phyloP scores from a whole-genome alignment of 2,888 invertebrate species.

The Drosophila nigricruria region DNA sequence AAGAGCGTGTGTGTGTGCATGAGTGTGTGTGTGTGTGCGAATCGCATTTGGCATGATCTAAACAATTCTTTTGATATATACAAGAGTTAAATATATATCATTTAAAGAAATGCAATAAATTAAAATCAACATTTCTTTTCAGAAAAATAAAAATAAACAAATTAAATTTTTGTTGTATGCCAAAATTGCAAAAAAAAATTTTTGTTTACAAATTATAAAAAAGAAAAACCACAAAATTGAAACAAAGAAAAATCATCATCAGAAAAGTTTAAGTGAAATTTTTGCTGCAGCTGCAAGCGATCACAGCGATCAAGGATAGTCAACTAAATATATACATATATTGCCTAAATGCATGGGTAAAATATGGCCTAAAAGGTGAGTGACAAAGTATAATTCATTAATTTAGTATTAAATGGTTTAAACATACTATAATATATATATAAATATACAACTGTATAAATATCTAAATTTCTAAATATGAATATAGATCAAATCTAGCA shows the following conservation, averaged over 20 bases:
- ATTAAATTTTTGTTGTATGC: slow-evolving; percentile 22
- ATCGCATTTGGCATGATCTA: slow-evolving; percentile 32
- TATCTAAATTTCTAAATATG: not conserved
- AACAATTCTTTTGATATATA: slow-evolving; percentile 36
- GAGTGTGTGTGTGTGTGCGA: slow-evolving; percentile 15
- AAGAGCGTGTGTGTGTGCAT: not conserved
- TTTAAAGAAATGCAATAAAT: slow-evolving; percentile 48
- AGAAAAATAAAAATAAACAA: slow-evolving; percentile 21
- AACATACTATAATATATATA: too few species aligned
- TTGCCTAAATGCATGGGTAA: not conserved
- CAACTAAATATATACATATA: slow-evolving; percentile 3
- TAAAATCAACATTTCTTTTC: slow-evolving; percentile 30
- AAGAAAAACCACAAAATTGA: slow-evolving; percentile 8
- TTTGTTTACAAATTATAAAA: slow-evolving; percentile 31
- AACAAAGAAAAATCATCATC: slow-evolving; percentile 7
- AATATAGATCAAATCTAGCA: not conserved
- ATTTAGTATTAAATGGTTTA: not conserved
- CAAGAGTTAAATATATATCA: slow-evolving; percentile 6
- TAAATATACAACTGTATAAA: not conserved
- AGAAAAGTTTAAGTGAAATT: slow-evolving; percentile 15
- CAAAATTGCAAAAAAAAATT: slow-evolving; percentile 32
- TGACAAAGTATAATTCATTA: not conserved
- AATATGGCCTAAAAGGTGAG: slow-evolving; percentile 50
- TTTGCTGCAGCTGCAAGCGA: slow-evolving; percentile 26
- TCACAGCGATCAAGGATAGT: slow-evolving; percentile 34